Evolutionary conservation across 2,888 invertebrate species (phyloP), one percentile per base, ranked within the genome.

Genomic region (Halocaridina rubra): DNA sequence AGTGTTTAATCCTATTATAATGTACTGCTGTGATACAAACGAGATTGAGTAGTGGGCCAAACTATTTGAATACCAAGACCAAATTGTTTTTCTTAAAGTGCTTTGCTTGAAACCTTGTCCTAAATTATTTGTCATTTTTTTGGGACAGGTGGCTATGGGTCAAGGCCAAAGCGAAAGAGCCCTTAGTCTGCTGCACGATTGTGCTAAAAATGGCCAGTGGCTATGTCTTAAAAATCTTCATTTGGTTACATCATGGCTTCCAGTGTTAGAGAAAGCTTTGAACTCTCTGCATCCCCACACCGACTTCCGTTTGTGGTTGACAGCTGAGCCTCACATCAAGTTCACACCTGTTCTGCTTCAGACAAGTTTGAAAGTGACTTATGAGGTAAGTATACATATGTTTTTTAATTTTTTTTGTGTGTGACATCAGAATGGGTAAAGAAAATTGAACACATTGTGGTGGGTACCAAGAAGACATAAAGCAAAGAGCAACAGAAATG

Each of bases 141-240:
- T 30, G 88, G n/a, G n/a, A 29, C 86, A 95, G 93, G 93, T 96
- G 80, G 95, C 96, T 2, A 93, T 96, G 92, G 96, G 96, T 4
- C 94, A 95, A 91, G 96, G 95, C 19, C 95, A 95, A 91, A 94
- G 95, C 88, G 92, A 92, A 76, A 92, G 92, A 72, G 94, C 94
- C 0, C 89, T 95, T 81, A 91, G 92, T 71, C 91, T 92, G 32
- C 91, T 96, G 57, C 91, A 92, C 27, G 92, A 93, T 89, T 93
- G 94, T 59, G 92, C 94, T 0, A 91, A 92, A 86, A 91, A 92
- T 78, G 96, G 96, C 0, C 92, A 93, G 75, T 96, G 96, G 96
- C 90, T 96, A 69, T 94, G 95, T 89, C 91, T 96, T 86, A 96
- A 95, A 91, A 96, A 96, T 91, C 91, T 96, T 0, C 96, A 96